Base-by-base conservation (phyloP, 2,113 vertebrate species). In the Sander vitreus region DNA sequence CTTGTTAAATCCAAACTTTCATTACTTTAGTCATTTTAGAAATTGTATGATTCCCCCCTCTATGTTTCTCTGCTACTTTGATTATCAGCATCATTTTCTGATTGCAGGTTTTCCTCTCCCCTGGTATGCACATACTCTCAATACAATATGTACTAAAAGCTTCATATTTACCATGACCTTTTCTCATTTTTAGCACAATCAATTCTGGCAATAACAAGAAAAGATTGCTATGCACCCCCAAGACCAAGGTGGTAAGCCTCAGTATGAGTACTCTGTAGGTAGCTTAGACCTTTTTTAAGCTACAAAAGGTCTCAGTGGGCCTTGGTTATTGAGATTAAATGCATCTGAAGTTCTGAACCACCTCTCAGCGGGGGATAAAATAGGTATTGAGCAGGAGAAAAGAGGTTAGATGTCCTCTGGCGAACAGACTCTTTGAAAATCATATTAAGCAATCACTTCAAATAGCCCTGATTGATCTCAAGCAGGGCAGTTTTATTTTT, bases 131-230 rank as follows among this genome's bases (percentile, higher is more conserved):
- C 57, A 53, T 65, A 36, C n/a, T 53, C 25, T 71, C 66, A 85
- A 75, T 48, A 54, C 60, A 27, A 27, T 27, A 48, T 16, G 18
- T 8, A 66, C 66, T 59, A 83, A 83, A 86, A 87, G 85, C 75
- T 65, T 89, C 45, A 78, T 53, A 85, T 81, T 60, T 76, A 57
- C 64, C 12, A 8, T 77, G 83, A 89, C 90, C 88, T 93, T 90
- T 91, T 59, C 79, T 69, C 30, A 23, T 59, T 79, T 83, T 87
- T 25, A 85, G 73, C 74, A 64, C 78, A 89, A 91, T 90, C 88
- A 86, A 91, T 90, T 72, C 47, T 33, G 39, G 84, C 51, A 73
- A 74, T 67, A 79, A 79, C 43, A 88, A 80, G 59, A 76, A 81
- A 75, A 55, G 65, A 80, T n/a, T 76, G 71, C 72, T 58, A 51